Evolutionary conservation across 2,888 invertebrate species (phyloP), one percentile per base, ranked within the genome.

Genomic region (Lithophane leautieri): DNA sequence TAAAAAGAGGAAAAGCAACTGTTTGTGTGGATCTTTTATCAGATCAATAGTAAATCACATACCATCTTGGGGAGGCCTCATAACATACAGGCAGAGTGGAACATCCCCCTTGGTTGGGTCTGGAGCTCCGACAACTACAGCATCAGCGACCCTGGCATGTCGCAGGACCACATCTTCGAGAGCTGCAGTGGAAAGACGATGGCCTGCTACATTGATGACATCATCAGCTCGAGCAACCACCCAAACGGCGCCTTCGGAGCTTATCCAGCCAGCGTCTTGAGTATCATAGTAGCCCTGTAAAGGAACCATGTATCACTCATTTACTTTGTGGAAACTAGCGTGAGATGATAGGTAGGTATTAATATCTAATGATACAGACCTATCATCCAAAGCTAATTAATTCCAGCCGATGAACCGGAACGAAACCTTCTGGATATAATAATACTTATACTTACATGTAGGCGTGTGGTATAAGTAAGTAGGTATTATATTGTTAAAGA

Each of bases 141-240:
- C 98, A 90, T 99, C 99, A 0, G 97, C 98, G 0, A 99, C 97
- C 83, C 98, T 98, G 0, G 98, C 97, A 95, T 99, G 99, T n/a
- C 98, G 97, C 61, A 99, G 93, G 19, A 99, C 97, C 0, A 99
- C 99, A 93, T 99, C 99, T 93, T 99, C 99, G 7, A 99, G 94
- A 0, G 98, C 98, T 0, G 98, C 98, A 0, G 99, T 99, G 0
- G 99, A 99, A 61, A 99, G 96, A 70, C 99, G 97, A 93, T 99
- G 99, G 0, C 99, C 99, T 0, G 99, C 98, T 1, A 99, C 99
- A 92, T 99, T 99, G 89, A 99, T 99, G 78, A 99, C 98, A 94
- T 99, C 99, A 94, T 99, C 99, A 78, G 98, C 99, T 52, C 99
- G 97, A 0, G 99, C 98, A 70, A 99, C 98, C 22, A 99, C 98